Evolutionary conservation across 2,888 invertebrate species (phyloP), one percentile per base, ranked within the genome.

Genomic region (Hetaerina titia): DNA sequence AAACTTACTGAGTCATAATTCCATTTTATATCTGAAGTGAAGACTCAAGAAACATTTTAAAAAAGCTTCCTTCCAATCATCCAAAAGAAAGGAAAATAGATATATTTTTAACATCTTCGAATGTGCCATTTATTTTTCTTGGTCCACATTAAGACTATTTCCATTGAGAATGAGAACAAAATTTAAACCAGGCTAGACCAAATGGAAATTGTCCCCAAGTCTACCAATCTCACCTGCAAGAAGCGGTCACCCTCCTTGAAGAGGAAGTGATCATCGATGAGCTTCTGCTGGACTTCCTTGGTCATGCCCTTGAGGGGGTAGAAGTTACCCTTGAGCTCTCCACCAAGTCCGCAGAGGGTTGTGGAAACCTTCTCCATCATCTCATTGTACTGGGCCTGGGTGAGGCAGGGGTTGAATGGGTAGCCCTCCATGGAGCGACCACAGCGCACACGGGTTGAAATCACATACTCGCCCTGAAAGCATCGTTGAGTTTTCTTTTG

Each of bases 201-300:
- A 45, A 45, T 45, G 45, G 45, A 45, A 45, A 45, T 45, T 45
- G 1, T 1, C 4, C 45, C 45, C 4, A 45, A 45, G 45, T 45
- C 45, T 45, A 4, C 17, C 19, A 74, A 31, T 25, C 63, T 94
- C 95, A 96, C 96, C 96, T 97, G 96, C 96, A 99, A 98, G 97
- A 98, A 98, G 95, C 98, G 98, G 97, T 99, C 99, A 96, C 99
- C 99, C 97, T 99, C 99, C 97, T 99, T 99, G 98, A 99, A 99
- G 96, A 99, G 98, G 98, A 99, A 99, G 97, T 99, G 99, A 97
- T 99, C 99, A 96, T 99, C 99, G 97, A 99, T 99, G 96, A 99
- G 98, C 97, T 99, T 98, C 97, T 99, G 99, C 97, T 99, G 99
- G 95, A 98, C 98, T 95, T 99, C 98, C 97, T 99, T 99, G 97